A percentile compares a stretch with the other conserved stretches of the same genome.
Conservation (phyloP, 2,113 vertebrate species). For the Cochlearius cochlearius region DNA sequence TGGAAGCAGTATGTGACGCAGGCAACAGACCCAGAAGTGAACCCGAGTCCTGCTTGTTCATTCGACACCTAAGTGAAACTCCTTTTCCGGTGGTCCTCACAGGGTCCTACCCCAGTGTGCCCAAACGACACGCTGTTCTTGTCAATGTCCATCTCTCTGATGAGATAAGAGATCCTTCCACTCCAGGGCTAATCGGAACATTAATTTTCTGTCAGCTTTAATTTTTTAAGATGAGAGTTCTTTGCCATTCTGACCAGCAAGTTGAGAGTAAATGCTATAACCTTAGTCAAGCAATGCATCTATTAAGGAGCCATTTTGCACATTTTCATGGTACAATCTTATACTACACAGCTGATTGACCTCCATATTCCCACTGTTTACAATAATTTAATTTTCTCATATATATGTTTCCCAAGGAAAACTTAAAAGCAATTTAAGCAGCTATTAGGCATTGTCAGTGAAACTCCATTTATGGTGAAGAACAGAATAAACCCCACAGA, state of each 20-base stretch:
- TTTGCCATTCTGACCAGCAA: neutral
- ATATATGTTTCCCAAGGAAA: neutral
- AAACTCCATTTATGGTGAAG: conserved; percentile 8
- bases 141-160: neutral
- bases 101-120: neutral
- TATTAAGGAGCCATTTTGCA: neutral
- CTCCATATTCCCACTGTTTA: neutral
- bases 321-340: neutral
- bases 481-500: conserved; percentile 51
- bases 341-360: neutral
- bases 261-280: neutral
- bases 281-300: neutral
- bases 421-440: neutral
- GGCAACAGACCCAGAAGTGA: neutral
- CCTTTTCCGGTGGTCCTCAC: neutral
- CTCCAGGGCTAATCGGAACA: neutral
- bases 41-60: neutral
- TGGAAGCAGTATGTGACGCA: neutral
- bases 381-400: neutral
- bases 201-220: neutral
- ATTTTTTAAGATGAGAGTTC: neutral
- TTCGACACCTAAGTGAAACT: neutral
- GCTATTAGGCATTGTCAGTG: conserved; percentile 20
- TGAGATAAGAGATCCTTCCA: neutral
- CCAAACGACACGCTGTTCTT: neutral